A percentile compares a stretch with the other conserved stretches of the same genome.
phyloP scores from a whole-genome alignment of 1,140 invertebrate genomes.

The Nymphalis io region DNA sequence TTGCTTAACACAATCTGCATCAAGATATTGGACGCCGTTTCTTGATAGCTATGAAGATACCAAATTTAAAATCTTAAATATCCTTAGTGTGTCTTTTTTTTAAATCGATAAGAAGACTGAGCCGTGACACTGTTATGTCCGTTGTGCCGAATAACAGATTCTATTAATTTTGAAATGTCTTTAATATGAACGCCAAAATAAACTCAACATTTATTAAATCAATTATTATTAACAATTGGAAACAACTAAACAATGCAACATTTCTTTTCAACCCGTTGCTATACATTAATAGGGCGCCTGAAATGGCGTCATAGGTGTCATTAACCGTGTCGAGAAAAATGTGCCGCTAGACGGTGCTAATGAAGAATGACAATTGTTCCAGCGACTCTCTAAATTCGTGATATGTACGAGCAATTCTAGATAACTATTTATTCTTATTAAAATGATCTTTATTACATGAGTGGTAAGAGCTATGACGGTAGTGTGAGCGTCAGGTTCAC shows the following conservation, averaged over 20 bases:
- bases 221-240: no score
- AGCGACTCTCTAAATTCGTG: constrained; percentile 69
- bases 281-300: constrained; percentile 16
- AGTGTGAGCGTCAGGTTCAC: constrained; percentile 20
- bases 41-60: no score
- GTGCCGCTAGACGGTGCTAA: constrained; percentile 65
- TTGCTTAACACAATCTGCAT: constrained; percentile 1
- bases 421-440: background rate
- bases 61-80: no score
- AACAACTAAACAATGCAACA: no score
- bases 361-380: constrained; percentile 70
- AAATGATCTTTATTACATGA: background rate
- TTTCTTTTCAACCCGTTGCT: background rate
- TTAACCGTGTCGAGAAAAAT: constrained; percentile 49
- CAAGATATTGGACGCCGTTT: no score
- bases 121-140: no score
- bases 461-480: constrained; percentile 12
- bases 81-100: no score
- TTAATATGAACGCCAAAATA: no score
- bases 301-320: constrained; percentile 30
- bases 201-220: no score
- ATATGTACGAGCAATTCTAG: constrained; percentile 27
- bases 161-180: no score
- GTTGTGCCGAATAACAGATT: no score
- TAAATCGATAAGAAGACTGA: no score